Evolutionary conservation across 2,888 invertebrate species (phyloP).

Genomic region (Acanthacorydalis orientalis): DNA sequence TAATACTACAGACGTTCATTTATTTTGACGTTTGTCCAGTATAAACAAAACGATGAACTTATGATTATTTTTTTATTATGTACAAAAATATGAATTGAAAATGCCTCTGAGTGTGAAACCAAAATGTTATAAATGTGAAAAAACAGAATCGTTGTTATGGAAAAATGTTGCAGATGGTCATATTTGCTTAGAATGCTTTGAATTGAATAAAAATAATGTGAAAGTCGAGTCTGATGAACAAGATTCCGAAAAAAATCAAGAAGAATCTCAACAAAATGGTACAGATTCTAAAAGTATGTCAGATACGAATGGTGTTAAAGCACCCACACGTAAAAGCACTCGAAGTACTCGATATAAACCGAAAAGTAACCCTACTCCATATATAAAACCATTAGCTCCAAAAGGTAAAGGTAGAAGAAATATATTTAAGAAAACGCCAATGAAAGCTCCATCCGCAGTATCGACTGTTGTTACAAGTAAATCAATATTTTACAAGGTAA

Average conservation of each 20-base stretch:
- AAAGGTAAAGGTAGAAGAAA: conserved; percentile 62
- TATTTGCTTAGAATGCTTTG: conserved; percentile 59
- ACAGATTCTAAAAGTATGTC: conserved; percentile 22
- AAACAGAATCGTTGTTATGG: conserved; percentile 57
- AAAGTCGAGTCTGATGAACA: conserved; percentile 20
- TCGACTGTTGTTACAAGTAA: conserved; percentile 70
- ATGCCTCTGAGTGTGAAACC: conserved; percentile 36
- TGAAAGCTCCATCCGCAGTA: conserved; percentile 65
- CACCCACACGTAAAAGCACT: conserved; percentile 40
- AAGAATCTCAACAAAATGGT: conserved; percentile 19
- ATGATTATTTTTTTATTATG: background rate
- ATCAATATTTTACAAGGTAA: conserved; percentile 57
- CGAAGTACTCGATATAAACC: conserved; percentile 34
- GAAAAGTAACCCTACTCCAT: conserved; percentile 25
- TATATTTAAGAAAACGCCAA: conserved; percentile 61
- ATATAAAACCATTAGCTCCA: conserved; percentile 26
- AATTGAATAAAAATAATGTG: conserved; percentile 28
- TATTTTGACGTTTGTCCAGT: too few species aligned
- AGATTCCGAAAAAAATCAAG: conserved; percentile 12
- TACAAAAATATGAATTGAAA: background rate
- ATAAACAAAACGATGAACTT: background rate
- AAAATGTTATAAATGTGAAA: conserved; percentile 51
- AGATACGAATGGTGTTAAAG: conserved; percentile 29
- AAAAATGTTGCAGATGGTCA: conserved; percentile 56
- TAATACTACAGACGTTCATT: too few species aligned